phyloP scores from a whole-genome alignment of 1,140 invertebrate species.

The Drosophila melanica region DNA sequence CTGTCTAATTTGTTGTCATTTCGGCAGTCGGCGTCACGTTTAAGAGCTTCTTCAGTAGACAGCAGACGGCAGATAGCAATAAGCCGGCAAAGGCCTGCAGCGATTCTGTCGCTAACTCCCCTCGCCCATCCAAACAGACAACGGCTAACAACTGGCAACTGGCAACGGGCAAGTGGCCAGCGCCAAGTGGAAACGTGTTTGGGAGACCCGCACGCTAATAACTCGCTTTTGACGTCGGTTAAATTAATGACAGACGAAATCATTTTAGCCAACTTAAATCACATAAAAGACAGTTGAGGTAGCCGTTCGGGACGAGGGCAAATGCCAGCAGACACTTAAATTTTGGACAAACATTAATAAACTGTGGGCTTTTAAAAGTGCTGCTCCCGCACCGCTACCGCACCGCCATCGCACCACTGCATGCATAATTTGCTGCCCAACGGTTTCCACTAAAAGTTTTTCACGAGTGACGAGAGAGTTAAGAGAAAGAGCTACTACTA shows the following conservation, averaged over 20 bases:
- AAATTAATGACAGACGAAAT: slow-evolving; percentile 78
- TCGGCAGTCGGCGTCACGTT: slow-evolving; percentile 43
- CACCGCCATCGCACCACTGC: slow-evolving; percentile 39
- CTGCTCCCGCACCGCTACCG: background rate
- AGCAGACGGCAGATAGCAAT: slow-evolving; percentile 18
- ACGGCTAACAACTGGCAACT: slow-evolving; percentile 14
- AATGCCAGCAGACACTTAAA: slow-evolving; percentile 60
- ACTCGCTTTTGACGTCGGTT: slow-evolving; percentile 70
- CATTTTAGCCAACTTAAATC: slow-evolving; percentile 79
- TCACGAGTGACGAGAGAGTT: slow-evolving; percentile 43
- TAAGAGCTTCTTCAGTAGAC: slow-evolving; percentile 69
- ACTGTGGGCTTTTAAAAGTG: slow-evolving; percentile 66
- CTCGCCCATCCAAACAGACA: slow-evolving; percentile 10
- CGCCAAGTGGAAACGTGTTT: slow-evolving; percentile 66
- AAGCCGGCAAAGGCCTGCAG: slow-evolving; percentile 66
- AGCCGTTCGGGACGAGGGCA: slow-evolving; percentile 26
- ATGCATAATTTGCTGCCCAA: slow-evolving; percentile 76
- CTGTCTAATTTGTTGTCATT: slow-evolving; percentile 82
- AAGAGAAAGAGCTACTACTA: slow-evolving; percentile 44
- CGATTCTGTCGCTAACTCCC: slow-evolving; percentile 51
- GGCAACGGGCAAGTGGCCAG: slow-evolving; percentile 1
- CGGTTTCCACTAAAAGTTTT: slow-evolving; percentile 75
- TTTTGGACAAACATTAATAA: slow-evolving; percentile 81
- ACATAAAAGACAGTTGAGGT: slow-evolving; percentile 36
- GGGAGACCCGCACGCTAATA: slow-evolving; percentile 73